Percentiles rank a stretch among this genome's conserved stretches.
These are phyloP conservation scores for Actenoides hombroni DNA, from an alignment of 2,113 vertebrate species.

Conservation along the genomic window DNA sequence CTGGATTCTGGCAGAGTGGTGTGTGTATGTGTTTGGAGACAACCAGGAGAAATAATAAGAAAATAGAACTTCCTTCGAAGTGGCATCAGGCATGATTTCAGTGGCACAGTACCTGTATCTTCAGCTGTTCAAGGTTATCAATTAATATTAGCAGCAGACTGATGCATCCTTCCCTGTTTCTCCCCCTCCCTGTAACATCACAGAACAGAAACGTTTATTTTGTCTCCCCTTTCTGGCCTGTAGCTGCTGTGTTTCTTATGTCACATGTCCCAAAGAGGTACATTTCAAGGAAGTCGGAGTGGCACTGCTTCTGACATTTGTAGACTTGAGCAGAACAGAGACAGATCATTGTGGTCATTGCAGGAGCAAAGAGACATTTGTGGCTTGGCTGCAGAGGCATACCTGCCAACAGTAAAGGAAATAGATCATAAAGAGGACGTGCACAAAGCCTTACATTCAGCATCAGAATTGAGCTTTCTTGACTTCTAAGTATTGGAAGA, in stretches of 20 bases:
- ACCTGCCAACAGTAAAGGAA: neutral
- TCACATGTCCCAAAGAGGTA: neutral
- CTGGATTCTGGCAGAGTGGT: neutral
- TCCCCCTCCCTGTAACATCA: neutral
- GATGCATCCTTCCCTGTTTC: neutral
- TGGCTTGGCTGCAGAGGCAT: neutral
- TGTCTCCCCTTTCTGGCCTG: neutral
- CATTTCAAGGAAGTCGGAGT: neutral
- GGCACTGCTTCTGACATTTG: accelerated
- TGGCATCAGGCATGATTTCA: neutral
- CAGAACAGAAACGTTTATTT: neutral
- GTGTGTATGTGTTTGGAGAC: neutral
- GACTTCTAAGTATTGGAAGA: neutral
- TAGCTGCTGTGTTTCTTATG: neutral
- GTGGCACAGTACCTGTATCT: neutral
- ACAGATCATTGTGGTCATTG: neutral
- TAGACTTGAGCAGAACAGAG: accelerated
- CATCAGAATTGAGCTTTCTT: neutral
- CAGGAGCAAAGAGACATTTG: neutral
- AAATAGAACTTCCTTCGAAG: neutral
- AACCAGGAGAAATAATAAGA: neutral
- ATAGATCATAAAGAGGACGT: neutral
- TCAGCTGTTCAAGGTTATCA: neutral
- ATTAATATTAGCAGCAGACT: neutral
- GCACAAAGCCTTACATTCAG: neutral